Conservation (phyloP, 2,797 vertebrate genomes). For the Pyrocephalus nanus region DNA sequence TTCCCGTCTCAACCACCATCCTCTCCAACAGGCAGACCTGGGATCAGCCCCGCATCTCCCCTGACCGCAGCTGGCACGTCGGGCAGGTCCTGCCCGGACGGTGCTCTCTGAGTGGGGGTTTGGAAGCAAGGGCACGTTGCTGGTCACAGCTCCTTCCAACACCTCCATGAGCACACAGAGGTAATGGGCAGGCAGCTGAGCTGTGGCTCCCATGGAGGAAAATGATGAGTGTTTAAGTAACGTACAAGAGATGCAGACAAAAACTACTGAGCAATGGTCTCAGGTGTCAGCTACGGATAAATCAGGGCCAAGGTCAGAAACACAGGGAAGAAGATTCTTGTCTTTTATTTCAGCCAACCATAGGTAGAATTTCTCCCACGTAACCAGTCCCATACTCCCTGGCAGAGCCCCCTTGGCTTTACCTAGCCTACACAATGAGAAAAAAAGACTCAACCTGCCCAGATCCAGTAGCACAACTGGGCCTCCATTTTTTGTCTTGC, state of each 20-base stretch:
- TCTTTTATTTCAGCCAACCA: neutral
- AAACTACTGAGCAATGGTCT: neutral
- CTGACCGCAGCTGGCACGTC: fast-evolving
- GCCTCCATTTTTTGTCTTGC: neutral
- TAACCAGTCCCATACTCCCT: too few relatives aligned
- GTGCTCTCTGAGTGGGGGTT: too few relatives aligned
- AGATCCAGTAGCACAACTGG: neutral
- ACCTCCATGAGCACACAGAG: neutral
- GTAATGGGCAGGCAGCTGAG: neutral
- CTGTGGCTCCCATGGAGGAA: neutral
- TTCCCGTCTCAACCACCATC: fast-evolving
- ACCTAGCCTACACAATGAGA: fast-evolving
- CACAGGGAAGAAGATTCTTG: neutral
- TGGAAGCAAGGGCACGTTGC: neutral
- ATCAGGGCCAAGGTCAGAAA: neutral
- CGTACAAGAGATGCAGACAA: neutral
- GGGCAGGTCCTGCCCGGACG: neutral
- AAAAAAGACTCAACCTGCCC: neutral
- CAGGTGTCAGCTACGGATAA: neutral
- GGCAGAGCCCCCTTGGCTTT: neutral
- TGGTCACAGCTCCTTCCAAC: neutral
- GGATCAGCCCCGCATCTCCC: neutral
- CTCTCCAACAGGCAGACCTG: neutral
- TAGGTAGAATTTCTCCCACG: neutral
- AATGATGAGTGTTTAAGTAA: neutral